These are phyloP conservation scores for Diadumene lineata DNA, from an alignment of 92 coral and sea anemone species.

Conservation along the genomic window DNA sequence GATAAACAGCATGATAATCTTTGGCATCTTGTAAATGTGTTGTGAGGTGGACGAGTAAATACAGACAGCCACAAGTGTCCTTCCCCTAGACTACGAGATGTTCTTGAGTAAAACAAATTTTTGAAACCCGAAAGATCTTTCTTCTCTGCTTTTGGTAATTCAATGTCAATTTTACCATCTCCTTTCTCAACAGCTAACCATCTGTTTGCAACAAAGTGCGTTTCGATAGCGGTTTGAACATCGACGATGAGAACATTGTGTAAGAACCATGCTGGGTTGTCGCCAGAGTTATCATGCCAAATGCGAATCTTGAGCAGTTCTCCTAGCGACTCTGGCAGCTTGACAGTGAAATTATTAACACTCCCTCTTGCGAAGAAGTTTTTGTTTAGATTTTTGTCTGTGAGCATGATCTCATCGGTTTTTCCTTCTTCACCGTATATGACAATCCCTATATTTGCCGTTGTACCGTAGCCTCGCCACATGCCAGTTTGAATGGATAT, in stretches of 20 bases:
- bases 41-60: slow-evolving; percentile 81
- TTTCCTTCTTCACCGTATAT: slow-evolving; percentile 69
- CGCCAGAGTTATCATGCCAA: slow-evolving; percentile 86
- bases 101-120: slow-evolving; percentile 68
- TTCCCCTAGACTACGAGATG: slow-evolving; percentile 74
- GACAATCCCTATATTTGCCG: slow-evolving; percentile 72
- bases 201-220: slow-evolving; percentile 69
- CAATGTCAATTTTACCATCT: slow-evolving; percentile 67
- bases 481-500: slow-evolving; percentile 80
- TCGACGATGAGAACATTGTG: slow-evolving; percentile 61
- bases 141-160: slow-evolving; percentile 61
- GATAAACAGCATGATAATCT: slow-evolving; percentile 80
- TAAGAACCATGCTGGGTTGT: slow-evolving; percentile 79
- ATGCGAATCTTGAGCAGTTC: slow-evolving; percentile 55
- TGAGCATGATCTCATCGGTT: slow-evolving; percentile 55
- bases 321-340: slow-evolving; percentile 61
- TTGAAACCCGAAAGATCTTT: slow-evolving; percentile 75
- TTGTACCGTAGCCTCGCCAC: slow-evolving; percentile 86
- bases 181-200: slow-evolving; percentile 87
- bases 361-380: slow-evolving; percentile 84
- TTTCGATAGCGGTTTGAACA: slow-evolving; percentile 40
- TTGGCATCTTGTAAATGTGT: slow-evolving; percentile 82
- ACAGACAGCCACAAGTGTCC: slow-evolving; percentile 83
- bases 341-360: slow-evolving; percentile 72
- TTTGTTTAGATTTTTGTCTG: slow-evolving; percentile 58